These are phyloP conservation scores for Hesperia comma DNA, from an alignment of 2,888 invertebrate species.

Conservation along the genomic window DNA sequence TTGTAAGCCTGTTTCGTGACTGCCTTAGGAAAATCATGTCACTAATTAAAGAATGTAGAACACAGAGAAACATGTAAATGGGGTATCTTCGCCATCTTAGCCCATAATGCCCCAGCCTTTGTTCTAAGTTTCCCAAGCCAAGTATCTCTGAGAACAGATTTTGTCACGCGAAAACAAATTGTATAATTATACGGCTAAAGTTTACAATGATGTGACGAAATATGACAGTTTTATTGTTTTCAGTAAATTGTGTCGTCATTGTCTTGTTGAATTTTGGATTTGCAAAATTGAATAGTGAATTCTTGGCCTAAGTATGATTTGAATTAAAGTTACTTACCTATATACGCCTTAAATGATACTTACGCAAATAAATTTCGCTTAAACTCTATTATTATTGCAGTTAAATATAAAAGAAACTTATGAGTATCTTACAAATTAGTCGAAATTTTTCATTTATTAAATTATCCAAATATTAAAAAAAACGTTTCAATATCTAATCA, in stretches of 20 bases:
- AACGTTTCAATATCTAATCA: no score
- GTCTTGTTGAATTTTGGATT: neutral
- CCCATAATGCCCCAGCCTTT: constrained; percentile 39
- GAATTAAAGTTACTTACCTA: no score
- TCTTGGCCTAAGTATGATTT: neutral
- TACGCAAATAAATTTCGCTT: no score
- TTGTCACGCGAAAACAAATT: constrained; percentile 39
- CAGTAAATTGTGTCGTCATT: constrained; percentile 12
- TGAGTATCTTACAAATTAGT: no score
- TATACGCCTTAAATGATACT: no score
- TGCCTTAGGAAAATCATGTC: neutral
- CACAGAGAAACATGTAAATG: constrained; percentile 31
- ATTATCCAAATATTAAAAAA: no score
- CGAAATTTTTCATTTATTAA: no score
- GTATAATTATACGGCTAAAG: constrained; percentile 30
- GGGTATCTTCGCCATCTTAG: constrained; percentile 36
- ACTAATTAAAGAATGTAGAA: constrained; percentile 10
- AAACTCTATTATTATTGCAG: no score
- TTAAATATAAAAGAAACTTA: no score
- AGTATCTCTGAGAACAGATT: constrained; percentile 38
- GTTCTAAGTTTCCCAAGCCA: constrained; percentile 40
- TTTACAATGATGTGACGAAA: constrained; percentile 30
- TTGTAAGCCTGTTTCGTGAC: neutral
- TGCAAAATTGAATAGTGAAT: neutral
- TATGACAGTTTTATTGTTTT: constrained; percentile 31